Evolutionary conservation across 2,888 invertebrate species (phyloP).

Genomic region (Netelia virgata): DNA sequence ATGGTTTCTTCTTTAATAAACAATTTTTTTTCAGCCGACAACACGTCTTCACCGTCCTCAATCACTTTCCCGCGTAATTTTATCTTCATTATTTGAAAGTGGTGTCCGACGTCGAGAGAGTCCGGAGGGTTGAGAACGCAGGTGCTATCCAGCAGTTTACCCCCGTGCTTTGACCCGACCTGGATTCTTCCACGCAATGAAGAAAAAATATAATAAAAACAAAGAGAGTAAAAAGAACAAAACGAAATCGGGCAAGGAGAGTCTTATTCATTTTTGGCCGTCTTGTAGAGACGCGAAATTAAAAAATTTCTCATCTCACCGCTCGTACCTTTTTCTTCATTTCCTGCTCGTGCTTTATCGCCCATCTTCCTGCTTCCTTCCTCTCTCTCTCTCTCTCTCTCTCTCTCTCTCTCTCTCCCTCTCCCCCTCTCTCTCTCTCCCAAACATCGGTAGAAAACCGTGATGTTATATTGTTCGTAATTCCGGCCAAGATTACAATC

Average conservation of each 20-base stretch:
- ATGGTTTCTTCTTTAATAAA: slow-evolving; percentile 15
- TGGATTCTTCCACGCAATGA: slow-evolving; percentile 31
- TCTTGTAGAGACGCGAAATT: slow-evolving; percentile 39
- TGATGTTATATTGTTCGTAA: not conserved
- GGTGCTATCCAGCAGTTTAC: slow-evolving; percentile 46
- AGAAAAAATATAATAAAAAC: not conserved
- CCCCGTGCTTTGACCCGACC: slow-evolving; percentile 42
- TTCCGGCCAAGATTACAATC: not conserved
- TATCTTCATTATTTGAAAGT: slow-evolving; percentile 60
- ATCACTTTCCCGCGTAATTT: slow-evolving; percentile 60
- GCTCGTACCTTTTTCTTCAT: slow-evolving; percentile 41
- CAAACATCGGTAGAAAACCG: slow-evolving; percentile 9
- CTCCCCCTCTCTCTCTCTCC: not conserved
- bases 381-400: not conserved
- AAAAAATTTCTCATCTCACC: slow-evolving; percentile 49
- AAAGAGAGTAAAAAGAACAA: slow-evolving; percentile 18
- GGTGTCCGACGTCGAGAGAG: slow-evolving; percentile 43
- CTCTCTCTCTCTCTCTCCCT: not conserved
- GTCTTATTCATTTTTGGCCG: slow-evolving; percentile 45
- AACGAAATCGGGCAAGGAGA: slow-evolving; percentile 1
- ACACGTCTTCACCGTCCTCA: slow-evolving; percentile 47
- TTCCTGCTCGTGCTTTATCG: slow-evolving; percentile 7
- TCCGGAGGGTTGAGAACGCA: slow-evolving; percentile 39
- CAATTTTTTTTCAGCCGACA: slow-evolving; percentile 5
- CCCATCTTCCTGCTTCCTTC: slow-evolving; percentile 25